A percentile compares a stretch with the other conserved stretches of the same genome.
phyloP scores from a whole-genome alignment of 2,888 invertebrate species.

The Atrina japonica region DNA sequence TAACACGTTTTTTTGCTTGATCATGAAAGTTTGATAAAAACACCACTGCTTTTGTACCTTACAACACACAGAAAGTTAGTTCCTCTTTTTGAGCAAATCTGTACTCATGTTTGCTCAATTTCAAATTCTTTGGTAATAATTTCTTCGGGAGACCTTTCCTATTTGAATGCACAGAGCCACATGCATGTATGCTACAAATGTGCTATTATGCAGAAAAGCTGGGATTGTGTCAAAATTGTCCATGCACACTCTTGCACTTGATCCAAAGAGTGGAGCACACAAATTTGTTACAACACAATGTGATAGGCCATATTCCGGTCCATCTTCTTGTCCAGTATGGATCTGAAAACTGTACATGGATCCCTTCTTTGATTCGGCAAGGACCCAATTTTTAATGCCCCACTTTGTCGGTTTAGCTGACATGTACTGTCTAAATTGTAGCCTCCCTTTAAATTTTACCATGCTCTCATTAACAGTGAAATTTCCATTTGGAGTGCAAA shows the following conservation, averaged over 20 bases:
- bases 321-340: constrained; percentile 36
- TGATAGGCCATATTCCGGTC: constrained; percentile 26
- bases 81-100: constrained; percentile 32
- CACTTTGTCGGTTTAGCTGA: constrained; percentile 44
- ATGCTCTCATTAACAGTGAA: constrained; percentile 38
- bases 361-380: constrained; percentile 33
- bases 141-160: constrained; percentile 43
- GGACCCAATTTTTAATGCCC: constrained; percentile 41
- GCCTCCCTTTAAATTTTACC: constrained; percentile 38
- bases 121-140: constrained; percentile 33
- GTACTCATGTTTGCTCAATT: constrained; percentile 40
- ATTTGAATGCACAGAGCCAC: constrained; percentile 41
- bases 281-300: constrained; percentile 31
- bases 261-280: neutral
- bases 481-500: constrained; percentile 33
- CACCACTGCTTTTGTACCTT: neutral
- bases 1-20: neutral
- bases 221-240: constrained; percentile 46
- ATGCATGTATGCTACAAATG: constrained; percentile 28
- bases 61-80: too few species aligned
- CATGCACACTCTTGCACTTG: constrained; percentile 31
- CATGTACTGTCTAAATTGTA: constrained; percentile 43
- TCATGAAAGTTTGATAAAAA: neutral
- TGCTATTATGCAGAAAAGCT: constrained; percentile 12
- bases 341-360: constrained; percentile 32